Base-by-base conservation (phyloP, 1,140 invertebrate genomes). In the Aphelenchoides besseyi region DNA sequence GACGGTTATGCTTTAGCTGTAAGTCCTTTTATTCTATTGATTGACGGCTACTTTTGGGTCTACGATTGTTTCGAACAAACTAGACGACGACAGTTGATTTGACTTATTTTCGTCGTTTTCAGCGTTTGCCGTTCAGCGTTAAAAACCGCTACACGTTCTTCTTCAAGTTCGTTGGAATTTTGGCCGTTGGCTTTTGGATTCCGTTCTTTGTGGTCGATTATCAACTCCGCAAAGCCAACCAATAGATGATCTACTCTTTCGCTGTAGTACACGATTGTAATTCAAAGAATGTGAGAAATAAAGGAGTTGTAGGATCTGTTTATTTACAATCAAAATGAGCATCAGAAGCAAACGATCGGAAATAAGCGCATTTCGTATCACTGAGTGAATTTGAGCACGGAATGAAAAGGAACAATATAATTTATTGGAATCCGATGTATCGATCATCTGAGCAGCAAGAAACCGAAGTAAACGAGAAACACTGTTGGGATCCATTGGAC, bases 191-290 rank as follows among this genome's bases (percentile, higher is more conserved):
- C 59, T 78, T 79, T 73, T 79, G 77, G 77, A 70, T 74, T 33
- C 77, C 77, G 5, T 79, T 79, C 76, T 61, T 78, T 53, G 72
- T 79, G 23, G 77, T 76, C 63, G 75, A 77, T 35, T 77, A 77
- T 41, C 75, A 77, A 30, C 75, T 77, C n/a, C 69, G 75, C 37
- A 77, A 77, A 70, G 75, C 75, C n/a, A 77, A 78, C 64, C 63
- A 69, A 35, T 74, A 75, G 63, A n/a, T n/a, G n/a, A n/a, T n/a
- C n/a, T n/a, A n/a, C n/a, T 1, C 16, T n/a, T 61, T 61, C 41
- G 41, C 12, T 12, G 41, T 48, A 12, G 41, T 48, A 48, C 12
- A 23, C 41, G 41, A 16, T 48, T 48, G 41, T 48, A 23, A 48
- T 16, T 12, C 41, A 16, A 23, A 16, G 41, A 48, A 48, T 23